Evolutionary conservation across 2,113 vertebrate species (phyloP).

Genomic region (Tachysurus fulvidraco): DNA sequence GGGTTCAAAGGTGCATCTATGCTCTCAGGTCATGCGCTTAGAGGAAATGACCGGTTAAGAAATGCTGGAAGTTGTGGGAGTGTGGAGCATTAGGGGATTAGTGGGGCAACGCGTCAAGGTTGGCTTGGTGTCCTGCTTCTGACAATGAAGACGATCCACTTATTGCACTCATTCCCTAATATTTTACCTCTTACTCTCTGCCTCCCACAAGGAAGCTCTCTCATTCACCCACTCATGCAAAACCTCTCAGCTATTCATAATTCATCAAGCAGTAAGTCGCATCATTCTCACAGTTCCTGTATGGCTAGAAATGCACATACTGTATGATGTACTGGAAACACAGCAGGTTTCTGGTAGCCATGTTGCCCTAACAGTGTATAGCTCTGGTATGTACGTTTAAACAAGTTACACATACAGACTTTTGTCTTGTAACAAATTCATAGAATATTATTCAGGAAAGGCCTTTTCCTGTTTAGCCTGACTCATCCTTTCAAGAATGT

Average conservation of each 20-base stretch:
- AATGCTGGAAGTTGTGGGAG: conserved; percentile 7
- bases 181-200: neutral
- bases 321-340: neutral
- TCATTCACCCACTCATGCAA: neutral
- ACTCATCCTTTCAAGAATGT: neutral
- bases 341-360: neutral
- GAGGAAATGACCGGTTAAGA: neutral
- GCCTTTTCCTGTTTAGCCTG: neutral
- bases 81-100: no score
- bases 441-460: neutral
- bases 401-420: neutral
- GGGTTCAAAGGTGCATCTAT: neutral
- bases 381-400: neutral
- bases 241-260: neutral
- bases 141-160: neutral
- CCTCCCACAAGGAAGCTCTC: neutral
- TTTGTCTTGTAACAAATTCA: neutral
- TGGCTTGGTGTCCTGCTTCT: neutral
- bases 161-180: conserved; percentile 14
- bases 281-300: neutral
- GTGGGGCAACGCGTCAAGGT: neutral
- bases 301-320: neutral
- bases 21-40: neutral
- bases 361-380: neutral
- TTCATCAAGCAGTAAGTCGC: neutral